Evolutionary conservation across 2,797 vertebrate genomes (phyloP).

Genomic region (Coregonus suidteri): DNA sequence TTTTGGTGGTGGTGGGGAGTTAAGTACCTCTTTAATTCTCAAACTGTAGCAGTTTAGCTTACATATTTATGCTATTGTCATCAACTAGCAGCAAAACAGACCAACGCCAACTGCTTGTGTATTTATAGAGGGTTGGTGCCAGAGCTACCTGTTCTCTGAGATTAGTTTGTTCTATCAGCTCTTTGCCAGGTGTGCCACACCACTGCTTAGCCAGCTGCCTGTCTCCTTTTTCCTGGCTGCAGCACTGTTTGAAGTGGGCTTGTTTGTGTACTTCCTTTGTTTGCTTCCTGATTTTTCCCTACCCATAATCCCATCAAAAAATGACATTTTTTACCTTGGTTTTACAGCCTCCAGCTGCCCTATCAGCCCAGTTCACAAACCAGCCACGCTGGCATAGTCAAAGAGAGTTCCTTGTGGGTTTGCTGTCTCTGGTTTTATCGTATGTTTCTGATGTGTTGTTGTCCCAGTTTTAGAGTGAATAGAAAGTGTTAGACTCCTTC

Average conservation of each 20-base stretch:
- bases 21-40: background rate
- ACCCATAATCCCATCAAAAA: conserved; percentile 7
- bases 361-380: background rate
- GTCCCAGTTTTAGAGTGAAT: background rate
- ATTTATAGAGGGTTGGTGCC: background rate
- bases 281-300: background rate
- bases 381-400: background rate
- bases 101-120: background rate
- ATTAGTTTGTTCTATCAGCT: conserved; percentile 4
- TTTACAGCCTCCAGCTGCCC: background rate
- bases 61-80: background rate
- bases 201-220: conserved; percentile 3
- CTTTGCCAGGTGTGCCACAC: conserved; percentile 3
- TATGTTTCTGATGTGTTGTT: background rate
- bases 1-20: too few species aligned
- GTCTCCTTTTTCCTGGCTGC: background rate
- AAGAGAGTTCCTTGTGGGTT: background rate
- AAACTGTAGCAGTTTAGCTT: background rate
- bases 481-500: background rate
- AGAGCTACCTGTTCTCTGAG: background rate
- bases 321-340: background rate
- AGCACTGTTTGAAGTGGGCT: background rate
- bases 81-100: background rate
- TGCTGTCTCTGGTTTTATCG: background rate
- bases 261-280: conserved; percentile 1